Evolutionary conservation across 2,113 vertebrate species (phyloP).

Genomic region (Leiothrix lutea): DNA sequence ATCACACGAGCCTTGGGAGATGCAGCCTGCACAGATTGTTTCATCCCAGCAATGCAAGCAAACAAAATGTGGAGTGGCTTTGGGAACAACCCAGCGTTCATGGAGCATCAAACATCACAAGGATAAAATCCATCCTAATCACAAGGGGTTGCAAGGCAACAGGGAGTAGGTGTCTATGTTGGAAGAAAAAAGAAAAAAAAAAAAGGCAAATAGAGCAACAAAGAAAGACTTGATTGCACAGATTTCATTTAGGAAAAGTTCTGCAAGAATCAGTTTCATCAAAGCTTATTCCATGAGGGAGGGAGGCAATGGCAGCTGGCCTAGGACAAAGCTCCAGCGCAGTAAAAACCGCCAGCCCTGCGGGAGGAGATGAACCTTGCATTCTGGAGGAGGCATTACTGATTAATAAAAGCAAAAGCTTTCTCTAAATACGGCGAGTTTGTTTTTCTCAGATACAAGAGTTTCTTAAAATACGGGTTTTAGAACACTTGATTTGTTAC

Average conservation of each 20-base stretch:
- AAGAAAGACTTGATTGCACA: conserved; percentile 13
- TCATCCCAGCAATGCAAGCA: conserved; percentile 1
- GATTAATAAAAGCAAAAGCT: conserved; percentile 59
- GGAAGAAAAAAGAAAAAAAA: background rate
- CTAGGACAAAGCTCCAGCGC: background rate
- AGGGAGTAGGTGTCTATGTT: conserved; percentile 8
- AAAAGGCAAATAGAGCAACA: conserved; percentile 17
- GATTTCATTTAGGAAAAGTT: conserved; percentile 18
- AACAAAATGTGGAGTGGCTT: conserved; percentile 11
- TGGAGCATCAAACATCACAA: conserved; percentile 12
- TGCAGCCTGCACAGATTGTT: conserved; percentile 25
- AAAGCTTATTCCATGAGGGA: conserved; percentile 8
- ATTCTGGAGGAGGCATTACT: conserved; percentile 32
- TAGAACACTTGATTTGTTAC: conserved; percentile 56
- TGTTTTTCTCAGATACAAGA: conserved; percentile 63
- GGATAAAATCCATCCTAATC: conserved; percentile 35
- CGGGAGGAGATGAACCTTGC: conserved; percentile 53
- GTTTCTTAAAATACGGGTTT: conserved; percentile 58
- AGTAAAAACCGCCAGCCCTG: conserved; percentile 58
- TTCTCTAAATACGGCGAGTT: conserved; percentile 56
- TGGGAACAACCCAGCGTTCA: conserved; percentile 30
- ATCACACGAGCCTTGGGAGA: background rate
- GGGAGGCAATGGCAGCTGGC: conserved; percentile 54
- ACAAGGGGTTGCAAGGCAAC: conserved; percentile 18
- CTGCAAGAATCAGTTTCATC: background rate